phyloP scores from a whole-genome alignment of 2,113 vertebrate genomes.

The Xiphophorus hellerii region DNA sequence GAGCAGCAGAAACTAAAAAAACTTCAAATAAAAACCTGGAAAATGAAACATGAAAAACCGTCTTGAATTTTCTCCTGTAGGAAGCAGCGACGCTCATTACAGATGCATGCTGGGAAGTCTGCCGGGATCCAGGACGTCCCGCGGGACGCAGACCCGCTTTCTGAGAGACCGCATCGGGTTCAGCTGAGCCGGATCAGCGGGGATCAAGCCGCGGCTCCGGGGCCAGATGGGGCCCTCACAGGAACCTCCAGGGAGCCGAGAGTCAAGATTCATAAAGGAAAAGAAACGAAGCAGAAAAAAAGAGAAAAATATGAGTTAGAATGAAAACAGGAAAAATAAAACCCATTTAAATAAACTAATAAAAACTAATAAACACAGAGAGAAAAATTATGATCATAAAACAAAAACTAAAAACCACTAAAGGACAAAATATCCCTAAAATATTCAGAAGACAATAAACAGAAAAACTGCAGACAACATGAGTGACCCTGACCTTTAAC shows the following conservation, averaged over 20 bases:
- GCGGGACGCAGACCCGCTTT: constrained; percentile 24
- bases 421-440: no score
- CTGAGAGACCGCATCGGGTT: no score
- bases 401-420: no score
- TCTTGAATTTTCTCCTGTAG: constrained; percentile 18
- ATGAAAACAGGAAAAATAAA: background rate
- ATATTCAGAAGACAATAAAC: no score
- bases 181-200: background rate
- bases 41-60: background rate
- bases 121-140: constrained; percentile 36
- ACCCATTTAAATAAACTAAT: background rate
- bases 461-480: no score
- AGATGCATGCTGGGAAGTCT: constrained; percentile 50
- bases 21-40: constrained; percentile 17
- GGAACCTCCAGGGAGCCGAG: background rate
- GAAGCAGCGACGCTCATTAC: constrained; percentile 50
- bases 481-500: no score
- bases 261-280: background rate
- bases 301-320: no score
- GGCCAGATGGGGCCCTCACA: background rate
- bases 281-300: background rate
- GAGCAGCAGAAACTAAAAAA: background rate
- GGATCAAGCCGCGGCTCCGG: background rate
- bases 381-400: background rate
- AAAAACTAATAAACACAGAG: background rate